phyloP scores from a whole-genome alignment of 2,113 vertebrate genomes.

The Glaucidium brasilianum region DNA sequence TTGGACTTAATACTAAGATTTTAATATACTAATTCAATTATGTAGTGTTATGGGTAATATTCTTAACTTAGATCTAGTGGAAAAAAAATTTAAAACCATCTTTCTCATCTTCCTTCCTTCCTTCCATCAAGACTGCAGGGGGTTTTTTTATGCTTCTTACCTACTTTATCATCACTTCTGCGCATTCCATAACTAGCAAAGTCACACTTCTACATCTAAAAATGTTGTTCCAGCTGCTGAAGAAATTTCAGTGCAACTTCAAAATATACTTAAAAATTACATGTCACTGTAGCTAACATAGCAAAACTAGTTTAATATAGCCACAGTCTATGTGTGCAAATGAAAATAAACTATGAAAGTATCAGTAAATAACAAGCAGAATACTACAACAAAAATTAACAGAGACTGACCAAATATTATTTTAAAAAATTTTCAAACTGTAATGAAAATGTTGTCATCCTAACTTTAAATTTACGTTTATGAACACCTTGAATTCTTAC shows the following conservation, averaged over 20 bases:
- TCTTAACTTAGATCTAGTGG: background rate
- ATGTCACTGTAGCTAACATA: background rate
- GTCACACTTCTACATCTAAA: background rate
- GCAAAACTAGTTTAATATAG: background rate
- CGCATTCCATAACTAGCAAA: background rate
- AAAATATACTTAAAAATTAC: background rate
- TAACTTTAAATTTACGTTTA: background rate
- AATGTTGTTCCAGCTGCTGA: background rate
- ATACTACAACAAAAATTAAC: background rate
- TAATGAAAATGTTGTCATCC: background rate
- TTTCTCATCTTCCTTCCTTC: background rate
- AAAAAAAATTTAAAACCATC: background rate
- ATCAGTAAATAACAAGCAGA: background rate
- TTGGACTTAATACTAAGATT: constrained; percentile 24
- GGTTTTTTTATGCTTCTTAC: background rate
- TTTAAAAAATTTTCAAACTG: background rate
- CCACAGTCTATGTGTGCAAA: background rate
- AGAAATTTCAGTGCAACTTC: background rate
- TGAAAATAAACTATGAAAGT: background rate
- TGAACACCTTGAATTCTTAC: background rate
- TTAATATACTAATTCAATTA: constrained; percentile 45
- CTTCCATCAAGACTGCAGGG: background rate
- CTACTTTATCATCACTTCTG: background rate
- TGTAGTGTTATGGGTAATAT: background rate
- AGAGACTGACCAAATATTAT: background rate